Evolutionary conservation across 2,888 invertebrate genomes (phyloP).

Genomic region (Catotricha subobsoleta): DNA sequence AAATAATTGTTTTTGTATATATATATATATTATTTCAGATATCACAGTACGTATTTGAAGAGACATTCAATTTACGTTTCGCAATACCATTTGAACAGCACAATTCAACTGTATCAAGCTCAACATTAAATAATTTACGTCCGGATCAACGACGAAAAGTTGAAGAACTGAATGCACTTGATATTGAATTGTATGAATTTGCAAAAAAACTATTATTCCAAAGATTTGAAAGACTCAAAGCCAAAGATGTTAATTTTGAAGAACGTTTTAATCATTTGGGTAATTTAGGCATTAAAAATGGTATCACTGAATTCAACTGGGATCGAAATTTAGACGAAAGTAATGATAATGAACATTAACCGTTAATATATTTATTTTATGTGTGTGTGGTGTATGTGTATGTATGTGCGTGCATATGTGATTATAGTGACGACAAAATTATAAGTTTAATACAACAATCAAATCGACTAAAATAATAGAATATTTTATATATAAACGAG

Average conservation of each 20-base stretch:
- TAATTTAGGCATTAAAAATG: conserved; percentile 53
- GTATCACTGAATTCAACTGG: conserved; percentile 77
- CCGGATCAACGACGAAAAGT: conserved; percentile 57
- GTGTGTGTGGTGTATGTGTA: too few species aligned
- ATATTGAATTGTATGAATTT: conserved; percentile 83
- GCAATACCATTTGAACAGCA: conserved; percentile 83
- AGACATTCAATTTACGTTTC: conserved; percentile 79
- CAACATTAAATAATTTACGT: conserved; percentile 59
- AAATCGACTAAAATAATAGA: too few species aligned
- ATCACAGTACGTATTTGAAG: conserved; percentile 86
- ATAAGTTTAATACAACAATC: too few species aligned
- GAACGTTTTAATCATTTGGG: conserved; percentile 71
- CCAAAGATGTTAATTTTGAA: conserved; percentile 63
- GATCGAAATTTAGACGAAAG: conserved; percentile 63
- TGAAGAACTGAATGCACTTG: conserved; percentile 66
- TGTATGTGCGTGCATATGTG: too few species aligned
- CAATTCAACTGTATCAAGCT: conserved; percentile 73
- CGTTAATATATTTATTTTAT: too few species aligned
- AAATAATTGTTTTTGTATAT: not conserved
- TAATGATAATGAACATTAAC: conserved; percentile 9
- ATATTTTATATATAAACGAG: too few species aligned
- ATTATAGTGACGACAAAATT: too few species aligned
- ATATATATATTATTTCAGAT: conserved; percentile 32
- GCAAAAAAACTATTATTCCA: conserved; percentile 75
- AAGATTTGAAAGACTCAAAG: conserved; percentile 64